Evolutionary conservation across 2,797 vertebrate genomes (phyloP).

Genomic region (Lagodon rhomboides): DNA sequence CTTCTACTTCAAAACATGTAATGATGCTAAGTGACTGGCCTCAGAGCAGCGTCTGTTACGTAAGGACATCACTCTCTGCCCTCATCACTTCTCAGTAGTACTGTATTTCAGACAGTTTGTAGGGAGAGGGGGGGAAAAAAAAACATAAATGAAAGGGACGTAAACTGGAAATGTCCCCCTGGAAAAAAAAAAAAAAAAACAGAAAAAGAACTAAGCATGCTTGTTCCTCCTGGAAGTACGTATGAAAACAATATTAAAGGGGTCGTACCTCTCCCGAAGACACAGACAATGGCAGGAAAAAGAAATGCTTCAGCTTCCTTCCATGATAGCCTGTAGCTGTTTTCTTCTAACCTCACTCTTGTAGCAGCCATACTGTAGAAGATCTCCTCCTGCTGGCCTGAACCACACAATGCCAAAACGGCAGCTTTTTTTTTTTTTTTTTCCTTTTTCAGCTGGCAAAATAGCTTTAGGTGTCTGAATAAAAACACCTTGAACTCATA

Average conservation of each 20-base stretch:
- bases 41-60: conserved; percentile 48
- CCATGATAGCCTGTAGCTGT: conserved; percentile 74
- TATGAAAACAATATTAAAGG: conserved; percentile 42
- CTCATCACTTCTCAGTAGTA: conserved; percentile 62
- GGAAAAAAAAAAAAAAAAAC: neutral
- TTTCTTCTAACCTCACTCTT: conserved; percentile 79
- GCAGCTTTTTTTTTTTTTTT: conserved; percentile 66
- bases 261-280: conserved; percentile 67
- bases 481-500: conserved; percentile 65
- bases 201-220: conserved; percentile 52
- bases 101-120: conserved; percentile 60
- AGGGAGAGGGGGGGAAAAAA: conserved; percentile 28
- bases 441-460: conserved; percentile 62
- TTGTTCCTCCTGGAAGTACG: conserved; percentile 47
- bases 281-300: conserved; percentile 73
- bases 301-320: conserved; percentile 64
- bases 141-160: conserved; percentile 8
- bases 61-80: conserved; percentile 56
- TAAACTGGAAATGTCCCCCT: conserved; percentile 37
- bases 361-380: conserved; percentile 84
- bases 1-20: conserved; percentile 65
- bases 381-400: conserved; percentile 76
- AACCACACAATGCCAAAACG: conserved; percentile 67
- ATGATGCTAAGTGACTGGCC: conserved; percentile 58
- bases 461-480: conserved; percentile 76